These are phyloP conservation scores for Stegodyphus dumicola DNA, from an alignment of 1,140 invertebrate species.

Conservation along the genomic window DNA sequence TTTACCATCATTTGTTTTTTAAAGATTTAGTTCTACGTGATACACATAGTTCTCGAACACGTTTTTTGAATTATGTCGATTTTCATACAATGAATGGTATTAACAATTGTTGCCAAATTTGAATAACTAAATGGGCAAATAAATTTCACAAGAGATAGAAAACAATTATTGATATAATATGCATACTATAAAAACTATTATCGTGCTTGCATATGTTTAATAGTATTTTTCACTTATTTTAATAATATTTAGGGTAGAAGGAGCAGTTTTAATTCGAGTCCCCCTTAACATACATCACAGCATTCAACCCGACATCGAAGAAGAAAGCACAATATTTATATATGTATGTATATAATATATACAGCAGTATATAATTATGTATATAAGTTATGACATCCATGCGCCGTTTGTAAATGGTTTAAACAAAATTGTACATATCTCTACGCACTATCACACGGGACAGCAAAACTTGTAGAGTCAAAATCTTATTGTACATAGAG, in stretches of 20 bases:
- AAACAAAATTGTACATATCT: background rate
- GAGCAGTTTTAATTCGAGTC: background rate
- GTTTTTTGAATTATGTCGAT: too few species aligned
- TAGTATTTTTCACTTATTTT: background rate
- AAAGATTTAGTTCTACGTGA: too few species aligned
- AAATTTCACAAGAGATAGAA: too few species aligned
- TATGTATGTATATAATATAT: conserved; percentile 38
- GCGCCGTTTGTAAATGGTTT: conserved; percentile 19
- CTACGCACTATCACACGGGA: conserved; percentile 28
- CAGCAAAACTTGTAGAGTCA: conserved; percentile 34
- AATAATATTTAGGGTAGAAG: background rate
- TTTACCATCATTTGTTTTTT: too few species aligned
- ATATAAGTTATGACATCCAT: conserved; percentile 4
- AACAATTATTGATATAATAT: too few species aligned
- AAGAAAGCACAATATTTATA: conserved; percentile 18
- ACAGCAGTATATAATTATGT: background rate
- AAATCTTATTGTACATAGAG: conserved; percentile 32
- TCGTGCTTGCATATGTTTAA: background rate
- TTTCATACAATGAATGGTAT: too few species aligned
- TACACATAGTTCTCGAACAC: too few species aligned
- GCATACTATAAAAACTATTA: background rate
- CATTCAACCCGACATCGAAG: background rate
- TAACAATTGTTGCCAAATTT: too few species aligned
- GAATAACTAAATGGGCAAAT: background rate
- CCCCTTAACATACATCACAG: too few species aligned